These are phyloP conservation scores for Ecliptopera silaceata DNA, from an alignment of 2,888 invertebrate species.

Conservation along the genomic window DNA sequence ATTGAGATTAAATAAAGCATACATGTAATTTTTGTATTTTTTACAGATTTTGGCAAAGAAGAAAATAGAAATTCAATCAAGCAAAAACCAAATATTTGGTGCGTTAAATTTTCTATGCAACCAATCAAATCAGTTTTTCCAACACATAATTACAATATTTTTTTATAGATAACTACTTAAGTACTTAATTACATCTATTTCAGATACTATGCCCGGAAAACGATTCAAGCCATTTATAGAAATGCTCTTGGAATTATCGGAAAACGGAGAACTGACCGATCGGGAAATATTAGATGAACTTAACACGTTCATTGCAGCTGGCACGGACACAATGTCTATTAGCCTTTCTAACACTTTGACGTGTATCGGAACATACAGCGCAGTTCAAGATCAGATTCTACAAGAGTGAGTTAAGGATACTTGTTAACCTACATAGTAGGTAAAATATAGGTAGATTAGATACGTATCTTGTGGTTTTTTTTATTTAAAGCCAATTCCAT, in stretches of 20 bases:
- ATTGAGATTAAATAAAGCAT: too few species aligned
- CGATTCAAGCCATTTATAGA: constrained; percentile 31
- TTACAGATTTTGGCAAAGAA: constrained; percentile 3
- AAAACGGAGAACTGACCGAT: constrained; percentile 32
- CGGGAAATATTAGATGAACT: constrained; percentile 46
- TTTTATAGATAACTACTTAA: too few species aligned
- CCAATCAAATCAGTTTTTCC: not conserved
- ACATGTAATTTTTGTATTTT: not conserved
- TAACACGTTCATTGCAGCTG: constrained; percentile 40
- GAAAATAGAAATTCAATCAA: not conserved
- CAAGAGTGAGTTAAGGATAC: constrained; percentile 45
- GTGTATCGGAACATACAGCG: constrained; percentile 46
- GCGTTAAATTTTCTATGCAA: not conserved
- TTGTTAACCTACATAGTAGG: not conserved
- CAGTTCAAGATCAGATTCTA: constrained; percentile 51
- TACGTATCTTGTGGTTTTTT: too few species aligned
- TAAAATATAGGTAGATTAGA: too few species aligned
- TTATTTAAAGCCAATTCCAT: too few species aligned
- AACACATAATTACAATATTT: too few species aligned
- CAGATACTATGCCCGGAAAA: not conserved
- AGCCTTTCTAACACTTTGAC: constrained; percentile 22
- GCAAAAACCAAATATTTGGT: not conserved
- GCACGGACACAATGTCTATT: constrained; percentile 33
- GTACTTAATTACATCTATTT: not conserved
- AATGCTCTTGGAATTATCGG: constrained; percentile 26